phyloP scores from a whole-genome alignment of 1,140 invertebrate genomes.

The Eurosta solidaginis region DNA sequence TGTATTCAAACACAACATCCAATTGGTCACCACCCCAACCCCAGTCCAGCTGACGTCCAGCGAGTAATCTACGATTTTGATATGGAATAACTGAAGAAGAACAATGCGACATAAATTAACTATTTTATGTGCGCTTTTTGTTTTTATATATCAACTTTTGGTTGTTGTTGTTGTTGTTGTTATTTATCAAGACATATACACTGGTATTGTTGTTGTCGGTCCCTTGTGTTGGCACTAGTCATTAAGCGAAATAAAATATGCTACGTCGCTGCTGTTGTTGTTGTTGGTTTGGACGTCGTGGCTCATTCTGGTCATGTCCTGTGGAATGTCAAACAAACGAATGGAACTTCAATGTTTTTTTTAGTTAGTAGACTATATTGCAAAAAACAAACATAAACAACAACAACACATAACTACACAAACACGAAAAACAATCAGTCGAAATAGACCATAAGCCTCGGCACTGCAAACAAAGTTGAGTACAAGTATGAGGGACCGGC shows the following conservation, averaged over 20 bases:
- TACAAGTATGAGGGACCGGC: constrained; percentile 36
- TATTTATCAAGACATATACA: background rate
- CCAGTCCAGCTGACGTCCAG: background rate
- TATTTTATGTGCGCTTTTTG: constrained; percentile 50
- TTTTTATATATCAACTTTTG: constrained; percentile 20
- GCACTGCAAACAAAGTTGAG: constrained; percentile 35
- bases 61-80: constrained; percentile 53
- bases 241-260: constrained; percentile 58
- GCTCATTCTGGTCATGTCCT: constrained; percentile 46
- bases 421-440: constrained; percentile 40
- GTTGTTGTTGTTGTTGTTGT: background rate
- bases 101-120: constrained; percentile 51
- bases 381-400: constrained; percentile 35
- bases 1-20: too few species aligned
- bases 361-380: constrained; percentile 23
- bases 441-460: constrained; percentile 1
- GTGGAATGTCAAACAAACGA: constrained; percentile 57
- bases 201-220: background rate
- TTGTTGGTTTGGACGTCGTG: constrained; percentile 25
- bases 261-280: constrained; percentile 20
- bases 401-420: constrained; percentile 11
- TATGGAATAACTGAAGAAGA: constrained; percentile 47
- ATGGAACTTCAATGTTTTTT: constrained; percentile 54
- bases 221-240: constrained; percentile 40
- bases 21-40: background rate